Base-by-base conservation (phyloP, 1,140 invertebrate species). In the Pseudomyrmex flavicornis region DNA sequence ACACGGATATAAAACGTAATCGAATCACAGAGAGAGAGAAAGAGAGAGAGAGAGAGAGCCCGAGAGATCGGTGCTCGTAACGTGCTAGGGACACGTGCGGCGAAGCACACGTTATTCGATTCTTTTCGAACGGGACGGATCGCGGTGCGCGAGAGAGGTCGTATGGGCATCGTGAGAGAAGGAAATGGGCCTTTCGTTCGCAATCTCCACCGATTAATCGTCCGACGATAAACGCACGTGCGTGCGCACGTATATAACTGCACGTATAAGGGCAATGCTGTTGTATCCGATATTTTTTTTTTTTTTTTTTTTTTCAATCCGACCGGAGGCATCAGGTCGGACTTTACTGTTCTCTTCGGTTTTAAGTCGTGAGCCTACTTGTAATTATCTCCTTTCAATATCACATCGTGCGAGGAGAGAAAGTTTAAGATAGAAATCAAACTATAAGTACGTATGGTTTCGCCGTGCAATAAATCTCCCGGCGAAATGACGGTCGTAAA, bases 381-480 rank as follows among this genome's bases (percentile, higher is more conserved):
- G 75, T 87, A 87, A 87, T 88, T 87, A 83, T n/a, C 54, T 48
- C 8, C n/a, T 63, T 46, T 22, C 73, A 48, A 48, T 56, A 48
- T 77, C 20, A 0, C 17, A 22, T 76, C n/a, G 46, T 52, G 20
- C 2, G 20, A 1, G 7, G 7, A 54, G 44, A 58, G 17, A 73
- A 56, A 44, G 15, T 17, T 22, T 22, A 3, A 3, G 7, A 69
- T 15, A 20, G 44, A 75, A 5, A 70, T 22, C 35, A 50, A 10
- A 74, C 10, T 2, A 26, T 26, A 35, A 35, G 35, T 35, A 35
- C 35, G 8, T n/a, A 48, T 8, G 20, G 5, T 22, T 59, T 46
- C 35, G 35, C 7, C 0, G 3, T 13, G 20, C 26, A 35, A 65
- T 58, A n/a, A 74, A 48, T 56, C 77, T 65, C 35, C 54, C 58